Evolutionary conservation across 2,113 vertebrate genomes (phyloP).

Genomic region (Procavia capensis): DNA sequence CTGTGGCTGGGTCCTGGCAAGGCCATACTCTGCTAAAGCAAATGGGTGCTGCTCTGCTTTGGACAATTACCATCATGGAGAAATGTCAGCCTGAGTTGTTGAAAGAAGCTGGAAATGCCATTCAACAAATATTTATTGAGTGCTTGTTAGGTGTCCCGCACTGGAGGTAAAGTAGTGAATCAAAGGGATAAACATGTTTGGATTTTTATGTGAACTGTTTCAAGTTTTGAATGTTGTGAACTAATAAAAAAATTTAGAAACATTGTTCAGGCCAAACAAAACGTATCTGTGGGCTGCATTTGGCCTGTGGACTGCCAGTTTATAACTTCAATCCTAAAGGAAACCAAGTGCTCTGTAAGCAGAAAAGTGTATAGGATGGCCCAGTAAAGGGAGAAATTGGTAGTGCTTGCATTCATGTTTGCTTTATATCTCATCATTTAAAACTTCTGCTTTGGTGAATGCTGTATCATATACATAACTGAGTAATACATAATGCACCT

Average conservation of each 20-base stretch:
- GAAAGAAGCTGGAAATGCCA: slow-evolving; percentile 26
- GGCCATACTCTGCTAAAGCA: neutral
- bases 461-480: neutral
- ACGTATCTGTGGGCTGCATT: slow-evolving; percentile 58
- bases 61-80: neutral
- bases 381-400: neutral
- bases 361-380: neutral
- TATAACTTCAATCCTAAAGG: slow-evolving; percentile 53
- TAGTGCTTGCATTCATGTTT: neutral
- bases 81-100: neutral
- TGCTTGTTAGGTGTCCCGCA: neutral
- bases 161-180: slow-evolving; percentile 3
- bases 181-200: slow-evolving; percentile 11
- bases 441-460: neutral
- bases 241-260: slow-evolving; percentile 69
- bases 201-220: slow-evolving; percentile 7
- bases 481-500: neutral
- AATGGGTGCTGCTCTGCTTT: neutral
- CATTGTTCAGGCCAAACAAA: slow-evolving; percentile 58
- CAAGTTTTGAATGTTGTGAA: slow-evolving; percentile 62
- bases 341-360: slow-evolving; percentile 39
- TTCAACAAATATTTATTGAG: slow-evolving; percentile 2
- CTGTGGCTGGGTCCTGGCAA: neutral
- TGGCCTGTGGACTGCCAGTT: neutral
- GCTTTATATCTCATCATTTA: neutral